Percentiles rank a stretch among this genome's conserved stretches.
These are phyloP conservation scores for Tortrix viridana DNA, from an alignment of 2,888 invertebrate species.

Conservation along the genomic window DNA sequence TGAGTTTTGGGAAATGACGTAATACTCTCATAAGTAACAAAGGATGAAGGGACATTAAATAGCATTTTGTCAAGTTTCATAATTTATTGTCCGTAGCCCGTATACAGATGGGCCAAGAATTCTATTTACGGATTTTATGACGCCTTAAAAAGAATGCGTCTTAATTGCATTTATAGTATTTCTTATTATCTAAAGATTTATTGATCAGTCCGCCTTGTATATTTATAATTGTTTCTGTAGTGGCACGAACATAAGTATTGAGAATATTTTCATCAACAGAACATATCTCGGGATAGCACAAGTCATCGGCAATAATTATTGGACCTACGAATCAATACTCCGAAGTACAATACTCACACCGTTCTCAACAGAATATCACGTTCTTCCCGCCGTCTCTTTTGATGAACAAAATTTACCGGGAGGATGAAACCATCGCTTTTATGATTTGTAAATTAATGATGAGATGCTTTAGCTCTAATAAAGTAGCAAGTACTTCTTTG, in stretches of 20 bases:
- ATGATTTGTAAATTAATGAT: slow-evolving; percentile 20
- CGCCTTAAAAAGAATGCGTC: slow-evolving; percentile 56
- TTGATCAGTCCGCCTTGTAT: slow-evolving; percentile 30
- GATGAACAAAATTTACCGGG: slow-evolving; percentile 33
- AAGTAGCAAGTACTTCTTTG: neutral
- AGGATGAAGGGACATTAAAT: slow-evolving; percentile 71
- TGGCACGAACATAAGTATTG: slow-evolving; percentile 24
- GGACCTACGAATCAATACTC: slow-evolving; percentile 48
- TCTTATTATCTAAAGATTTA: slow-evolving; percentile 50
- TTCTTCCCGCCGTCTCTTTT: slow-evolving; percentile 38
- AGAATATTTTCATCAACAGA: slow-evolving; percentile 41
- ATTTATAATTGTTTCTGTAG: slow-evolving; percentile 34
- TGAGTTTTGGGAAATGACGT: slow-evolving; percentile 74
- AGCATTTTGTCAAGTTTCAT: slow-evolving; percentile 78
- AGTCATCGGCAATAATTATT: slow-evolving; percentile 69
- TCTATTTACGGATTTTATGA: slow-evolving; percentile 69
- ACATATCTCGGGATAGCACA: slow-evolving; percentile 47
- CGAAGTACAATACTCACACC: slow-evolving; percentile 44
- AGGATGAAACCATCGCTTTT: slow-evolving; percentile 22
- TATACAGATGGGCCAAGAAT: slow-evolving; percentile 63
- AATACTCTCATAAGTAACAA: slow-evolving; percentile 65
- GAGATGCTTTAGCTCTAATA: neutral
- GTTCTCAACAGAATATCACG: slow-evolving; percentile 40
- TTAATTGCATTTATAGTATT: slow-evolving; percentile 66
- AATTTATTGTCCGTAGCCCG: slow-evolving; percentile 68